Evolutionary conservation across 1,140 invertebrate species (phyloP).

Genomic region (Hylaeus volcanicus): DNA sequence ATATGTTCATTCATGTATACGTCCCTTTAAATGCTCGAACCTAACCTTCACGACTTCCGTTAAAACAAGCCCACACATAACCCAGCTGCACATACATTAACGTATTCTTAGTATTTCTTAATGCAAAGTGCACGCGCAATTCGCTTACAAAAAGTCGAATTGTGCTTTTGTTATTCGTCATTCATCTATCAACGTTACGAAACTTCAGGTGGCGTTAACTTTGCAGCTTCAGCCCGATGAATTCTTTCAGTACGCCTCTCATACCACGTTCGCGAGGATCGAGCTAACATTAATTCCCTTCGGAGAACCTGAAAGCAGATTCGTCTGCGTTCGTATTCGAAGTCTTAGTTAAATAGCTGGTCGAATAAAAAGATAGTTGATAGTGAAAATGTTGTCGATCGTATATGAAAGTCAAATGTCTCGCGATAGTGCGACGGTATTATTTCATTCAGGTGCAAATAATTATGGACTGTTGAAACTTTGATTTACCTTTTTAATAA

Average conservation of each 20-base stretch:
- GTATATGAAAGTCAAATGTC: too few species aligned
- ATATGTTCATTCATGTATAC: too few species aligned
- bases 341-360: too few species aligned
- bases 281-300: not conserved
- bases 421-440: too few species aligned
- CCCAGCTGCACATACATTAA: not conserved
- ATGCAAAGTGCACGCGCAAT: not conserved
- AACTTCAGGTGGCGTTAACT: not conserved
- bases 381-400: too few species aligned
- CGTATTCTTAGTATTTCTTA: not conserved
- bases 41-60: constrained; percentile 2
- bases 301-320: too few species aligned
- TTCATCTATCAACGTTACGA: not conserved
- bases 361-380: too few species aligned
- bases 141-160: not conserved
- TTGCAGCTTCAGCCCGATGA: not conserved
- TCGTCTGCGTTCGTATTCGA: not conserved
- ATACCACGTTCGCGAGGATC: not conserved
- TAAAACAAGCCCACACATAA: not conserved
- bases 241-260: not conserved
- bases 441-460: too few species aligned
- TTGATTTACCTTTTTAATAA: too few species aligned
- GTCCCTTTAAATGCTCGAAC: not conserved
- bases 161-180: not conserved
- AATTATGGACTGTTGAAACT: too few species aligned